Percentiles rank a stretch among this genome's conserved stretches.
Conservation (phyloP, 2,888 invertebrate genomes). For the Dermolepida albohirtum region DNA sequence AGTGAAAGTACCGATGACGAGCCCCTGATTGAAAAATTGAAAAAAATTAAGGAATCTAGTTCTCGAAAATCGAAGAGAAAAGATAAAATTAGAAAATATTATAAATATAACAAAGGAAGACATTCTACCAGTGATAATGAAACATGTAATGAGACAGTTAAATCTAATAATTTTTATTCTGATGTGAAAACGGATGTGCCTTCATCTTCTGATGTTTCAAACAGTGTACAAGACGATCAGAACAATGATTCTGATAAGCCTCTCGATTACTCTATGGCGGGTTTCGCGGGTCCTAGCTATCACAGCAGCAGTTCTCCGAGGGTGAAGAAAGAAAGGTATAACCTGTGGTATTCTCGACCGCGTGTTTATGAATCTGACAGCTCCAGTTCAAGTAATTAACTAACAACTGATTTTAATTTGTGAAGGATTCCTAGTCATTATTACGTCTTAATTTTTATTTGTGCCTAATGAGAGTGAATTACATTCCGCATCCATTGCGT, state of each 20-base stretch:
- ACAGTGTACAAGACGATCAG: not conserved
- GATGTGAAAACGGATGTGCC: conserved; percentile 15
- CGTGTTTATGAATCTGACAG: conserved; percentile 46
- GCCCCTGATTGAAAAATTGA: conserved; percentile 16
- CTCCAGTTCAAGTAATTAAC: conserved; percentile 12
- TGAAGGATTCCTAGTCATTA: no score
- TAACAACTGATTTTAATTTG: conserved; percentile 1
- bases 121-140: conserved; percentile 5
- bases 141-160: not conserved
- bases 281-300: conserved; percentile 46
- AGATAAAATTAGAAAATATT: conserved; percentile 17
- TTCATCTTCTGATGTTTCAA: conserved; percentile 15
- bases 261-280: conserved; percentile 27
- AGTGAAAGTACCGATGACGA: conserved; percentile 34
- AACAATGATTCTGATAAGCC: conserved; percentile 27
- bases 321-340: conserved; percentile 48
- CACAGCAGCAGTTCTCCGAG: conserved; percentile 46
- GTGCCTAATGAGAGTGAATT: no score
- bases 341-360: conserved; percentile 50
- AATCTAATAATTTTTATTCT: conserved; percentile 4
- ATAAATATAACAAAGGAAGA: conserved; percentile 14
- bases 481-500: no score
- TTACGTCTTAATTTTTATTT: no score
- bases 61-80: conserved; percentile 11
- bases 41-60: conserved; percentile 14